Evolutionary conservation across 2,113 vertebrate genomes (phyloP).

Genomic region (Scolopax mira): DNA sequence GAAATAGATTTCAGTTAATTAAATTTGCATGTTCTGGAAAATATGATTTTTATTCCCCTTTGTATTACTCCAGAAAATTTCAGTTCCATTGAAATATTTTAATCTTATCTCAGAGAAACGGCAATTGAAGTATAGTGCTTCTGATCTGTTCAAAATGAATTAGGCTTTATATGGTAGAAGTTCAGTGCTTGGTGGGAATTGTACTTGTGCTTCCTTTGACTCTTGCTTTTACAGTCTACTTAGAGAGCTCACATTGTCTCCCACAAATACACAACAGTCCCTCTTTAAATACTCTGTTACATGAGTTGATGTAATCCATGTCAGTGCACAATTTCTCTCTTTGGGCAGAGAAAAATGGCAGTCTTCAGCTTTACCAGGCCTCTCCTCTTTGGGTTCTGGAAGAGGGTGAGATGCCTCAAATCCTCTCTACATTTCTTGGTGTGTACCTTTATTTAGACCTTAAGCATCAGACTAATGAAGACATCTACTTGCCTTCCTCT

Average conservation of each 20-base stretch:
- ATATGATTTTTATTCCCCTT: background rate
- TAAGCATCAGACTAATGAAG: background rate
- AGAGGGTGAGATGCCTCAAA: background rate
- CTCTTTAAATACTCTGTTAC: background rate
- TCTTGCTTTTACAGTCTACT: background rate
- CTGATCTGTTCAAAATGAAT: background rate
- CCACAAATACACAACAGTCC: background rate
- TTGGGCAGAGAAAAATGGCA: background rate
- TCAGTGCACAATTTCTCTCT: rapidly evolving
- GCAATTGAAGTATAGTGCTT: background rate
- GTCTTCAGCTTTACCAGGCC: background rate
- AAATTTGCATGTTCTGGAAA: conserved; percentile 5
- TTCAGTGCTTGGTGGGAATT: background rate
- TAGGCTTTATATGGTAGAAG: background rate
- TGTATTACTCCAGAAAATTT: background rate
- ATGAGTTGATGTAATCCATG: background rate
- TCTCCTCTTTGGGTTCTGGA: background rate
- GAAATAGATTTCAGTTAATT: conserved; percentile 9
- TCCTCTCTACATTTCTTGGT: rapidly evolving
- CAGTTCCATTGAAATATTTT: background rate
- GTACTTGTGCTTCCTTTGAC: background rate
- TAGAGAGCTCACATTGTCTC: background rate
- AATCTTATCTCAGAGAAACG: background rate
- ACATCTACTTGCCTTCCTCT: background rate
- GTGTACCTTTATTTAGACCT: background rate